Evolutionary conservation across 92 coral and sea anemone genomes (phyloP).

Genomic region (Epizoanthus scotinus): DNA sequence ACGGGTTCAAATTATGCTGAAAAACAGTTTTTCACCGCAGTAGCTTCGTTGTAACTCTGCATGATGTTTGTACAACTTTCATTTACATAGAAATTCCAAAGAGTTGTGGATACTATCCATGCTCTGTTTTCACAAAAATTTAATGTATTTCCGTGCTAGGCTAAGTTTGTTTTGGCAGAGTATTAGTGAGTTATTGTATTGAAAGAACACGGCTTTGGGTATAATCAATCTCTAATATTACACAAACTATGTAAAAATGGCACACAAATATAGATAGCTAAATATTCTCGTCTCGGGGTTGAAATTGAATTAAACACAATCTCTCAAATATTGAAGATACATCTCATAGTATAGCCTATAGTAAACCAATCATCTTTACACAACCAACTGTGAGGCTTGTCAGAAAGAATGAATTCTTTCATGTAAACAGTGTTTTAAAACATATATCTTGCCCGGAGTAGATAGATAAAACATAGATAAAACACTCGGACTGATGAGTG

Average conservation of each 20-base stretch:
- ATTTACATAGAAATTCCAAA: conserved; percentile 34
- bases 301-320: neutral
- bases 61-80: conserved; percentile 25
- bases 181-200: conserved; percentile 22
- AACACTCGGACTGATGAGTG: no score
- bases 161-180: conserved; percentile 1
- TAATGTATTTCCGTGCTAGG: conserved; percentile 21
- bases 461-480: neutral
- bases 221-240: neutral
- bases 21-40: neutral
- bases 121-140: conserved; percentile 8
- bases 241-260: neutral
- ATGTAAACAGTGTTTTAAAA: neutral
- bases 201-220: neutral
- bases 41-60: conserved; percentile 3
- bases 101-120: neutral
- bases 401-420: neutral
- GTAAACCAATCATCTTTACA: neutral
- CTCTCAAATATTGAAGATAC: neutral
- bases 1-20: no score
- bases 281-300: conserved; percentile 2
- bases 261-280: neutral
- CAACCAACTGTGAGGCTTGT: neutral
- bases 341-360: neutral
- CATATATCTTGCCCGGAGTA: neutral